These are phyloP conservation scores for Spilogale gracilis DNA, from an alignment of 2,113 vertebrate species.

Conservation along the genomic window DNA sequence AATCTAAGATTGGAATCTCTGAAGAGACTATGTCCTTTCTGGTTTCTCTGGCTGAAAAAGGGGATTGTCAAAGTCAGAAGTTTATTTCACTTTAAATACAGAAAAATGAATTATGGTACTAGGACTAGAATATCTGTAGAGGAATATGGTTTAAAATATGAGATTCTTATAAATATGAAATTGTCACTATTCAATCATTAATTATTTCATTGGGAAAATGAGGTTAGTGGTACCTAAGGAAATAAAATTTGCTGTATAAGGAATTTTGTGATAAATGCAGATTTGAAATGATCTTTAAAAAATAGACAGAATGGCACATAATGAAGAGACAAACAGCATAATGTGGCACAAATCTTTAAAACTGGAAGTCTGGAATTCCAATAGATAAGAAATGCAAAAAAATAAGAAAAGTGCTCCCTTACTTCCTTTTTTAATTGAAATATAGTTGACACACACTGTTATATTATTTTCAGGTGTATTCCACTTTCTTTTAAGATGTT, in stretches of 20 bases:
- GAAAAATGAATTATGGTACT: background rate
- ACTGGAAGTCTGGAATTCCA: background rate
- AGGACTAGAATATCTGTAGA: background rate
- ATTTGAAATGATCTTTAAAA: background rate
- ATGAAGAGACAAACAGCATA: background rate
- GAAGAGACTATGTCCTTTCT: background rate
- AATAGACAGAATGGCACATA: background rate
- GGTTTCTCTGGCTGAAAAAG: background rate
- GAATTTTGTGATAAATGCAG: background rate
- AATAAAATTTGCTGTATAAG: background rate
- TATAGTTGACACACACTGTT: background rate
- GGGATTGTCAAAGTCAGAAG: background rate
- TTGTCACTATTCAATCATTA: background rate
- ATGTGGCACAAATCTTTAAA: background rate
- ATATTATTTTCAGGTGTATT: background rate
- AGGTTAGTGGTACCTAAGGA: background rate
- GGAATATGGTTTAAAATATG: background rate
- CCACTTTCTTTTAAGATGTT: background rate
- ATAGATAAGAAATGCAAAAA: background rate
- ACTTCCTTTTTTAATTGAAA: background rate
- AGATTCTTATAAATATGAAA: conserved; percentile 4
- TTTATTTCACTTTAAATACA: conserved; percentile 34
- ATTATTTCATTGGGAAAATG: background rate
- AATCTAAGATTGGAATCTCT: background rate
- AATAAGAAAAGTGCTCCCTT: background rate